Conservation (phyloP, 2,797 vertebrate species). For the Siniperca obscura region DNA sequence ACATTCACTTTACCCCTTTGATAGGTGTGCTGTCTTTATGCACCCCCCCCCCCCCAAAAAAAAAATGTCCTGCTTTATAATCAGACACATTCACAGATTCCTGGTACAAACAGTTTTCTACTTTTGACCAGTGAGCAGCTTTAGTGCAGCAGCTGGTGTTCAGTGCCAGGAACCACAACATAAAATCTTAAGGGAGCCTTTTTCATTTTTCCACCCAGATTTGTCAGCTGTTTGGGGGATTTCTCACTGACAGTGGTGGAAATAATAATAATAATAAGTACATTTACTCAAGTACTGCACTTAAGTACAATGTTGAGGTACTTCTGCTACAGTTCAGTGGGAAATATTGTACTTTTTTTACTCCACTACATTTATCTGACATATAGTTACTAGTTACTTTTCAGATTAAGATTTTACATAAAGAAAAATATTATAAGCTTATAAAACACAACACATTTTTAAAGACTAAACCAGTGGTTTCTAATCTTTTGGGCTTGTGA, state of each 20-base stretch:
- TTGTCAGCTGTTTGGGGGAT: slow-evolving; percentile 32
- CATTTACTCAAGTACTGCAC: not conserved
- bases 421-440: too few relatives aligned
- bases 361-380: not conserved
- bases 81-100: not conserved
- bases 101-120: slow-evolving; percentile 16
- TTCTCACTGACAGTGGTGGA: not conserved
- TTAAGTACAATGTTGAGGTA: not conserved
- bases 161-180: slow-evolving; percentile 12
- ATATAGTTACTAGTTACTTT: not conserved
- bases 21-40: slow-evolving; percentile 19
- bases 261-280: not conserved
- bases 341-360: not conserved
- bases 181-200: slow-evolving; percentile 26
- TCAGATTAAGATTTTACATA: too few relatives aligned
- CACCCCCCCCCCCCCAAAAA: not conserved
- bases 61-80: not conserved
- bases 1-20: slow-evolving; percentile 7
- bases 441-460: too few relatives aligned
- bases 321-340: too few relatives aligned
- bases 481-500: not conserved
- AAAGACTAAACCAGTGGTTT: too few relatives aligned
- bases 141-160: slow-evolving; percentile 41
- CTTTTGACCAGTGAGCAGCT: slow-evolving; percentile 16
- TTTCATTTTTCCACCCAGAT: slow-evolving; percentile 22